These are phyloP conservation scores for Hecatera dysodea DNA, from an alignment of 2,888 invertebrate genomes.

Conservation along the genomic window DNA sequence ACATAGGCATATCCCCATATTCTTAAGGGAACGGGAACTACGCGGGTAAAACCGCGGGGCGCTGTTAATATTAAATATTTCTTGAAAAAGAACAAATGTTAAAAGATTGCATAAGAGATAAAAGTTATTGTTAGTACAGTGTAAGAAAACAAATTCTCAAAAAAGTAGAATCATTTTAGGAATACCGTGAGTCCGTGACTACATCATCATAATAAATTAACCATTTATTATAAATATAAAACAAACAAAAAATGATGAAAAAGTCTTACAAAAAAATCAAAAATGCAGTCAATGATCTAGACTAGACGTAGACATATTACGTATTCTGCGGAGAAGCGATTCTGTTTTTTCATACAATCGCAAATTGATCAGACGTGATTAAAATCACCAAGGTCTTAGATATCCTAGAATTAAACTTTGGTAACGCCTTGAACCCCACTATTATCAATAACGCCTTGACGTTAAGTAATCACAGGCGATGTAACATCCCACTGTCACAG, in stretches of 20 bases:
- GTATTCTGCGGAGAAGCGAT: background rate
- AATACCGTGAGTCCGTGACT: background rate
- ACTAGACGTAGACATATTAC: conserved; percentile 6
- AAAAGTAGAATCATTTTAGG: background rate
- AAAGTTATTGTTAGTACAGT: too few species aligned
- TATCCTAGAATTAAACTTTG: background rate
- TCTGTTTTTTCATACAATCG: conserved; percentile 13
- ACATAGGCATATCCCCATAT: too few species aligned
- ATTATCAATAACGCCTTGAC: background rate
- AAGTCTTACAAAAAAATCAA: background rate
- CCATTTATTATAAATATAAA: background rate
- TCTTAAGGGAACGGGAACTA: too few species aligned
- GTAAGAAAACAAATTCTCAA: background rate
- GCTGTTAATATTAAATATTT: too few species aligned
- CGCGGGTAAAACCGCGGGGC: too few species aligned
- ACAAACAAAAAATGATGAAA: background rate
- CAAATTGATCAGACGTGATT: conserved; percentile 11
- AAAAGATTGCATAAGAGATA: too few species aligned
- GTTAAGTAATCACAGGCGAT: background rate
- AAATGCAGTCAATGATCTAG: conserved; percentile 9
- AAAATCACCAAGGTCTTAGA: conserved; percentile 9
- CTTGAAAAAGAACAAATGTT: too few species aligned
- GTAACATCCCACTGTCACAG: background rate
- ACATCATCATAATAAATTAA: background rate
- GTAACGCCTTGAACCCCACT: background rate